These are phyloP conservation scores for Takifugu rubripes DNA, from an alignment of 2,797 vertebrate species.

Conservation along the genomic window DNA sequence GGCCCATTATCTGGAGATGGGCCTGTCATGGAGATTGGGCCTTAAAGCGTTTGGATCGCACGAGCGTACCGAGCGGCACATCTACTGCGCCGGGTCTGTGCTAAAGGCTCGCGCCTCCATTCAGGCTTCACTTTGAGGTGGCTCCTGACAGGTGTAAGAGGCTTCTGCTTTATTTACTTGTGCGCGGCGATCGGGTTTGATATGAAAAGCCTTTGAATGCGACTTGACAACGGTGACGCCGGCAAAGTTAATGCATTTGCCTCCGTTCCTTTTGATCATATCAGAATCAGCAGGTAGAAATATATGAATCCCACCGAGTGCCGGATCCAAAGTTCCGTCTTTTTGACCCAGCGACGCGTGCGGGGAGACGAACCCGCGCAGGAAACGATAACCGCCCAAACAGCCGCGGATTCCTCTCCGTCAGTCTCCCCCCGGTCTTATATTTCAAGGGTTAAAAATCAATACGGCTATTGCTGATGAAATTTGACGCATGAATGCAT, in stretches of 20 bases:
- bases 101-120: constrained; percentile 29
- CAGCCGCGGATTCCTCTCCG: constrained; percentile 60
- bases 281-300: constrained; percentile 24
- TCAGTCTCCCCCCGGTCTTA: constrained; percentile 60
- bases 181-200: constrained; percentile 34
- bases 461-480: constrained; percentile 73
- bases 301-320: constrained; percentile 31
- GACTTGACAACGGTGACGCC: constrained; percentile 35
- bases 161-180: constrained; percentile 39
- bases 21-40: constrained; percentile 55
- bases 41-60: constrained; percentile 58
- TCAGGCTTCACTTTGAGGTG: constrained; percentile 34
- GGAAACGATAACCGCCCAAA: constrained; percentile 54
- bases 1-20: constrained; percentile 60
- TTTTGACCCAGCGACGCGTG: constrained; percentile 55
- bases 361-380: constrained; percentile 49
- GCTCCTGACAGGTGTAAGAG: constrained; percentile 46
- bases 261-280: constrained; percentile 35
- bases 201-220: constrained; percentile 30
- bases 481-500: constrained; percentile 74
- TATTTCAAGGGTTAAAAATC: constrained; percentile 76
- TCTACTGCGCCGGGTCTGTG: constrained; percentile 15
- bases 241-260: not conserved
- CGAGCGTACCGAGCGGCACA: constrained; percentile 25
- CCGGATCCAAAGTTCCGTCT: constrained; percentile 45